Base-by-base conservation (phyloP, 64 coral and sea anemone species). In the Dendronephthya gigantea region DNA sequence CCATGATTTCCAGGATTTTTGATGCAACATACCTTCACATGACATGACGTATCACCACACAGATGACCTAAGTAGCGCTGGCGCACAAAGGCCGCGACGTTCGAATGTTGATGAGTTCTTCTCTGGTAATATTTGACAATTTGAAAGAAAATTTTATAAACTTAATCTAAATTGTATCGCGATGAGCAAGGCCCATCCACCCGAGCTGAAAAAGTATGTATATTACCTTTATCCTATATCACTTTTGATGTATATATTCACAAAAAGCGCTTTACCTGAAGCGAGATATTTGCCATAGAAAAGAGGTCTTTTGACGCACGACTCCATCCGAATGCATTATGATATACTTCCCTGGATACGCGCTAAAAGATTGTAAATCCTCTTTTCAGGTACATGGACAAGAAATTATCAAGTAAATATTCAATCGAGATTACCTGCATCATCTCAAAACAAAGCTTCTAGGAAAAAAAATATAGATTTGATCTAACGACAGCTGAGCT, bases 121-220 rank as follows among this genome's bases (percentile, higher is more conserved):
- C 6, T 62, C 17, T 62, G 16, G 12, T n/a, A 15, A 23, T 23
- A 62, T 62, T 62, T 27, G 55, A 62, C 19, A 27, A 62, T 19
- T 6, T n/a, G 4, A n/a, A 23, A n/a, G 25, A 23, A 62, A n/a
- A 62, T 62, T 62, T 9, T 0, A 62, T 23, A 62, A 5, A 36
- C 37, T 79, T 35, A 79, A 79, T 37, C 36, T 89, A 10, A 14
- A 62, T 47, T n/a, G 85, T 91, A 83, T 84, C 82, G 85, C 45
- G 51, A 98, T 98, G 95, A 98, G 95, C 66, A 98, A 98, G 70
- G 90, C 95, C 50, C 95, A 98, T 98, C 95, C 95, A 15, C 95
- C 95, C 7, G 95, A 98, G 74, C 87, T 98, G 62, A 98, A 98
- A 66, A 98, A 98, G 95, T 98, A 82, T 88, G 95, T 92, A 49